Percentiles rank a stretch among this genome's conserved stretches.
Conservation (phyloP, 2,113 vertebrate genomes). For the Eleginops maclovinus region DNA sequence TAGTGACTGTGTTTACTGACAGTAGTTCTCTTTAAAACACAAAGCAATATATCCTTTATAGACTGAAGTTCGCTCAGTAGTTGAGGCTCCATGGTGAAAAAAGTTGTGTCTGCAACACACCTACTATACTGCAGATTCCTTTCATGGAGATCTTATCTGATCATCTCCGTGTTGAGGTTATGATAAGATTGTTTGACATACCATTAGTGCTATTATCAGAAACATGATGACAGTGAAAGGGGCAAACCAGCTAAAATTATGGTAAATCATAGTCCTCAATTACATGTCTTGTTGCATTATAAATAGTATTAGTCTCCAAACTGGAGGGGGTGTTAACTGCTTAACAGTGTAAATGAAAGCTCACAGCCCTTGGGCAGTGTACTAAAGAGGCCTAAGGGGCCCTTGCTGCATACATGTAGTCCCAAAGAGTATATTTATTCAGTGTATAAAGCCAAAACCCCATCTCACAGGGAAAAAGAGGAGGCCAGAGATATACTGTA, state of each 20-base stretch:
- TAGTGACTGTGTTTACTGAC: neutral
- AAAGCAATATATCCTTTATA: neutral
- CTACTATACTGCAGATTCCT: constrained; percentile 43
- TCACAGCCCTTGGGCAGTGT: neutral
- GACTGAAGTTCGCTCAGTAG: neutral
- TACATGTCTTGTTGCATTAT: neutral
- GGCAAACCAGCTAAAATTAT: constrained; percentile 8
- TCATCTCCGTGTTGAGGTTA: constrained; percentile 27
- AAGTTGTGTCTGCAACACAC: constrained; percentile 24
- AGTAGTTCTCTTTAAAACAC: constrained; percentile 8
- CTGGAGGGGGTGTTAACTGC: constrained; percentile 21
- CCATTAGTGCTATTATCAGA: constrained; percentile 44
- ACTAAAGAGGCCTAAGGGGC: constrained; percentile 11
- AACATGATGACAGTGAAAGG: constrained; percentile 49
- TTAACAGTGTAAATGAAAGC: constrained; percentile 32
- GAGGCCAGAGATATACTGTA: constrained; percentile 9
- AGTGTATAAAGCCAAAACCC: constrained; percentile 18
- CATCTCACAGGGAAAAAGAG: neutral
- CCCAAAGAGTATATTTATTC: constrained; percentile 19
- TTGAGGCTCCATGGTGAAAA: neutral
- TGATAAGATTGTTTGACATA: constrained; percentile 47
- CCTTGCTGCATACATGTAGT: constrained; percentile 10
- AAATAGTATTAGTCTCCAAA: neutral
- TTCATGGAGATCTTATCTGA: constrained; percentile 38
- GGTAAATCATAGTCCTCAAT: neutral